These are phyloP conservation scores for Thereva unica DNA, from an alignment of 2,888 invertebrate species.

Conservation along the genomic window DNA sequence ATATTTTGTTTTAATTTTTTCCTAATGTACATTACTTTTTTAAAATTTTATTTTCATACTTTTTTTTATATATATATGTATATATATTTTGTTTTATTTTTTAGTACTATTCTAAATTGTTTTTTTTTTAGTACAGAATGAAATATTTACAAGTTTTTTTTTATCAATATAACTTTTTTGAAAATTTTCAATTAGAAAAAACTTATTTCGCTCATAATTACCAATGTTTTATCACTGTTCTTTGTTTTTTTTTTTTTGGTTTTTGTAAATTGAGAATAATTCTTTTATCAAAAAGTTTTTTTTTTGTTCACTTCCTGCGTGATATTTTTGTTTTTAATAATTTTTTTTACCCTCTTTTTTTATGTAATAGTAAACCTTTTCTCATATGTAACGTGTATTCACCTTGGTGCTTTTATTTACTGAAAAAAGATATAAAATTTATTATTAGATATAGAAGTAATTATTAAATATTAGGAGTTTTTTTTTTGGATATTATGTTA, in stretches of 20 bases:
- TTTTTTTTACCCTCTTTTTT: background rate
- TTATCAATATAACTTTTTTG: slow-evolving; percentile 7
- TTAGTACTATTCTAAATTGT: slow-evolving; percentile 5
- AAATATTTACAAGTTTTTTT: slow-evolving; percentile 25
- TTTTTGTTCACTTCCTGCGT: background rate
- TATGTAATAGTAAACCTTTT: slow-evolving; percentile 1
- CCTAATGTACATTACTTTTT: slow-evolving; percentile 9
- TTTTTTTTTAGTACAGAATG: slow-evolving; percentile 21
- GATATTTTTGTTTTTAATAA: slow-evolving; percentile 4
- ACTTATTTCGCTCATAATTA: background rate
- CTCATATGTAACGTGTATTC: background rate
- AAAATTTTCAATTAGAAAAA: slow-evolving; percentile 26
- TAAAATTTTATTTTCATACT: slow-evolving; percentile 17
- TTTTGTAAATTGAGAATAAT: slow-evolving; percentile 21
- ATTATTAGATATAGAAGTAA: slow-evolving; percentile 1
- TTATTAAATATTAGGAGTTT: background rate
- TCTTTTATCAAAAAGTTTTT: slow-evolving; percentile 24
- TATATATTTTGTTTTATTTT: background rate
- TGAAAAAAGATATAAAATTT: slow-evolving; percentile 12
- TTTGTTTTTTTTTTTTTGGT: slow-evolving; percentile 23
- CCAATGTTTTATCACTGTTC: slow-evolving; percentile 21
- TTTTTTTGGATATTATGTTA: background rate
- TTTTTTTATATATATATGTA: slow-evolving; percentile 13
- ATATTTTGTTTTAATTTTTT: background rate
- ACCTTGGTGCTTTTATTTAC: slow-evolving; percentile 18